Evolutionary conservation across 2,113 vertebrate species (phyloP).

Genomic region (Rhagologus leucostigma): DNA sequence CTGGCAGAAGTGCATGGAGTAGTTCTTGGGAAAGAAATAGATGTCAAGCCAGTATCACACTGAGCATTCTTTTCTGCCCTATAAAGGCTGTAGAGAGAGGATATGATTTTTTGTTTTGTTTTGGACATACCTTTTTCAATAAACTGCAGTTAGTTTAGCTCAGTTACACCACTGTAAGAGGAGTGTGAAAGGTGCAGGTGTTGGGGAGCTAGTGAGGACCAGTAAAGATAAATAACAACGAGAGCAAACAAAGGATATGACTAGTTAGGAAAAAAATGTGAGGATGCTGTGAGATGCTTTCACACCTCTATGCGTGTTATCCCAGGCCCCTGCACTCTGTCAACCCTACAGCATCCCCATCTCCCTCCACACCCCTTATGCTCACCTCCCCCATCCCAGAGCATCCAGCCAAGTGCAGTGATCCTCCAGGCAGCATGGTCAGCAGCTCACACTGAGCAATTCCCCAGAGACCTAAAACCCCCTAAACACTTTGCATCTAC

Average conservation of each 20-base stretch:
- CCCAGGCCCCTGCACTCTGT: not conserved
- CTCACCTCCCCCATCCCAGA: not conserved
- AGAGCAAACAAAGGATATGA: not conserved
- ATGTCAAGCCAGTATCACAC: not conserved
- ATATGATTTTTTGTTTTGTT: not conserved
- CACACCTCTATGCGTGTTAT: fast-evolving
- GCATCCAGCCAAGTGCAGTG: not conserved
- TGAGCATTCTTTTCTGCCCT: not conserved
- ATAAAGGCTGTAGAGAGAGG: not conserved
- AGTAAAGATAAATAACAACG: not conserved
- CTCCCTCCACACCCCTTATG: not conserved
- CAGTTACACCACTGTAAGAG: not conserved
- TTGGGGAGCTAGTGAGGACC: not conserved
- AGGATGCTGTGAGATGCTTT: not conserved
- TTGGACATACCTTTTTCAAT: not conserved
- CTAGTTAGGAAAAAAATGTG: not conserved
- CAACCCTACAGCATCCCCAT: not conserved
- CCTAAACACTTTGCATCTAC: not conserved
- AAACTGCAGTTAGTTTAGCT: not conserved
- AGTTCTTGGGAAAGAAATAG: not conserved
- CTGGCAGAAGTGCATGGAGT: not conserved
- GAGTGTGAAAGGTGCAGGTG: not conserved
- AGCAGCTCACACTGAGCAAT: not conserved
- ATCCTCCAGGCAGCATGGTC: not conserved
- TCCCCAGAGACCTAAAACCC: not conserved